phyloP scores from a whole-genome alignment of 2,113 vertebrate species.

The Pionites leucogaster region DNA sequence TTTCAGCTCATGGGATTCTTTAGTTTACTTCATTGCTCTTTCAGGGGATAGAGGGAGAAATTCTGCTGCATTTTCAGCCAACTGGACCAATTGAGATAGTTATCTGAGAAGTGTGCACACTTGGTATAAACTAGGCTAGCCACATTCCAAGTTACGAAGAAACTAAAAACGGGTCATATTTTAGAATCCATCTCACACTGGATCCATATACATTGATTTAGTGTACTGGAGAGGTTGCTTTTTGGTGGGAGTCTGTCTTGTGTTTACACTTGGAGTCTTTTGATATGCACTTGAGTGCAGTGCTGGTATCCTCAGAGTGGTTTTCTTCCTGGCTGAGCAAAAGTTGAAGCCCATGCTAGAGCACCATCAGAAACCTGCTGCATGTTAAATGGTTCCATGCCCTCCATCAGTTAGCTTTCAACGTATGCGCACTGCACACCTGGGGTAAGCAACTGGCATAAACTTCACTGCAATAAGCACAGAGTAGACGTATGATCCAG shows the following conservation, averaged over 20 bases:
- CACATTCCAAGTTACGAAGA: background rate
- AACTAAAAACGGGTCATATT: background rate
- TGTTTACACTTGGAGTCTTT: background rate
- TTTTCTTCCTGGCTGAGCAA: background rate
- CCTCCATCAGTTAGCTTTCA: background rate
- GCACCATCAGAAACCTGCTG: background rate
- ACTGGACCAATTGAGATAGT: background rate
- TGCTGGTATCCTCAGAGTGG: background rate
- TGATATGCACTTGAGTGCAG: background rate
- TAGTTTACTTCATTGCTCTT: background rate
- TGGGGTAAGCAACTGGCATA: background rate
- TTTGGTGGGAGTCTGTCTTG: background rate
- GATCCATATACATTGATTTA: background rate
- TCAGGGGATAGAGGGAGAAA: background rate
- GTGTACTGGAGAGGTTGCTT: background rate
- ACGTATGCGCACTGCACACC: too few species aligned
- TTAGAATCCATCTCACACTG: background rate
- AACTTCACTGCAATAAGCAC: background rate
- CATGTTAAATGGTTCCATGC: background rate
- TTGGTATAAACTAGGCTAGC: background rate
- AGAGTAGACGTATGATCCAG: background rate
- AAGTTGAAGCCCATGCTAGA: background rate
- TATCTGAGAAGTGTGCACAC: background rate
- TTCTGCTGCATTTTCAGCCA: background rate
- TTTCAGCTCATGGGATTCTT: background rate